These are phyloP conservation scores for Hetaerina americana DNA, from an alignment of 1,140 invertebrate genomes.

Conservation along the genomic window DNA sequence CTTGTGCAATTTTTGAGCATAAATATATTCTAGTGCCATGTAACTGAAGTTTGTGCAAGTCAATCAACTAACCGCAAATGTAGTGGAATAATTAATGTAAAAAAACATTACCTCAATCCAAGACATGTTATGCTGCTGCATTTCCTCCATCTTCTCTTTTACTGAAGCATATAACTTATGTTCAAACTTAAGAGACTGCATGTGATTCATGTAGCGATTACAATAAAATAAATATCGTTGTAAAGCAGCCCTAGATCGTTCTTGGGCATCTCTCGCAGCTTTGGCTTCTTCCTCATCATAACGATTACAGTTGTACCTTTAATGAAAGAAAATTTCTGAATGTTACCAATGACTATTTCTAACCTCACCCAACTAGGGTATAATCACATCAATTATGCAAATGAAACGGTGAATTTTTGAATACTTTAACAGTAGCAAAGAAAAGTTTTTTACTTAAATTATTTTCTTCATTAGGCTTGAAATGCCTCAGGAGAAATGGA, in stretches of 20 bases:
- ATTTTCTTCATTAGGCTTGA: too few species aligned
- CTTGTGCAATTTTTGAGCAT: background rate
- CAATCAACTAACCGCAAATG: slow-evolving; percentile 8
- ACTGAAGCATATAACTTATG: slow-evolving; percentile 88
- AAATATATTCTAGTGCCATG: too few species aligned
- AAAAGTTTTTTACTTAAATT: too few species aligned
- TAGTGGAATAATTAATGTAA: slow-evolving; percentile 9
- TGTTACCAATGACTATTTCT: too few species aligned
- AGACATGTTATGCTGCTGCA: slow-evolving; percentile 99
- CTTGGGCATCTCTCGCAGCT: slow-evolving; percentile 89
- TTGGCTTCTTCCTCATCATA: slow-evolving; percentile 96
- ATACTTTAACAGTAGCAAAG: too few species aligned
- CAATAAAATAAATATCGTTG: slow-evolving; percentile 97
- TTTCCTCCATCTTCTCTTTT: slow-evolving; percentile 98
- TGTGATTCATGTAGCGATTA: slow-evolving; percentile 98
- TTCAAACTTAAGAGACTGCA: slow-evolving; percentile 97
- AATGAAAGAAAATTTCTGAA: too few species aligned
- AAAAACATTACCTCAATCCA: slow-evolving; percentile 86
- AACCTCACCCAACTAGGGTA: too few species aligned
- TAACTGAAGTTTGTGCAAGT: too few species aligned
- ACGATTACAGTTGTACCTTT: slow-evolving; percentile 90
- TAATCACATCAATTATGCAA: too few species aligned
- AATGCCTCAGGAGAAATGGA: too few species aligned
- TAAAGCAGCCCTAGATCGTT: slow-evolving; percentile 77
- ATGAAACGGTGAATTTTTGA: too few species aligned